Percentiles rank a stretch among this genome's conserved stretches.
phyloP scores from a whole-genome alignment of 2,113 vertebrate species.

The Panurus biarmicus region DNA sequence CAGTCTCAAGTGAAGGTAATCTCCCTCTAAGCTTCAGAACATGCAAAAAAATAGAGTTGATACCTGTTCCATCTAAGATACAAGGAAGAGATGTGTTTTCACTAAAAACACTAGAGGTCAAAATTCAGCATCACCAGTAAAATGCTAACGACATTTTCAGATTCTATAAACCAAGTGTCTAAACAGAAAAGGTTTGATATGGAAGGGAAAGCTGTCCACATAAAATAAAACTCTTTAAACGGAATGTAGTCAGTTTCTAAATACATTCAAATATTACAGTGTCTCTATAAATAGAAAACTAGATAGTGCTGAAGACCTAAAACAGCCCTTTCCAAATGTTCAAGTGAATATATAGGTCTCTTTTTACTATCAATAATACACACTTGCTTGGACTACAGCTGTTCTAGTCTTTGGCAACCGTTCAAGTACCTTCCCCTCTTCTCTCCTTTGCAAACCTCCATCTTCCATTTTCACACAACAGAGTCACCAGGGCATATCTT shows the following conservation, averaged over 20 bases:
- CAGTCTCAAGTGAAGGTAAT: background rate
- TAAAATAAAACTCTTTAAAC: slow-evolving; percentile 13
- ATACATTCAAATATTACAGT: slow-evolving; percentile 6
- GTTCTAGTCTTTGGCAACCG: slow-evolving; percentile 37
- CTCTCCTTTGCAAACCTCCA: background rate
- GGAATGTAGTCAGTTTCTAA: slow-evolving; percentile 64
- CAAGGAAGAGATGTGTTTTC: background rate
- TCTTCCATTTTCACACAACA: slow-evolving; percentile 40
- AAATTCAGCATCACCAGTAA: background rate
- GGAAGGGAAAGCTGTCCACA: background rate
- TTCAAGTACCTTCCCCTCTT: slow-evolving; percentile 41
- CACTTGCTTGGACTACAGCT: slow-evolving; percentile 28
- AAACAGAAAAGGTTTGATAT: background rate
- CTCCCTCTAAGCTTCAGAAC: background rate
- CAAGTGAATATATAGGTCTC: slow-evolving; percentile 1
- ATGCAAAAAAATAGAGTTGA: background rate
- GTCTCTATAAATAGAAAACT: background rate
- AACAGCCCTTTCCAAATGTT: background rate
- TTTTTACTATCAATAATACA: background rate
- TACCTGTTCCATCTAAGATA: background rate
- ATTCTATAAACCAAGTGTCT: background rate
- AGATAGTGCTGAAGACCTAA: background rate
- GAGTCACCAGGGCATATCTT: background rate
- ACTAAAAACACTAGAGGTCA: background rate
- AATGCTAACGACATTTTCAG: background rate